phyloP scores from a whole-genome alignment of 2,888 invertebrate species.

The Ptychoptera contaminata region DNA sequence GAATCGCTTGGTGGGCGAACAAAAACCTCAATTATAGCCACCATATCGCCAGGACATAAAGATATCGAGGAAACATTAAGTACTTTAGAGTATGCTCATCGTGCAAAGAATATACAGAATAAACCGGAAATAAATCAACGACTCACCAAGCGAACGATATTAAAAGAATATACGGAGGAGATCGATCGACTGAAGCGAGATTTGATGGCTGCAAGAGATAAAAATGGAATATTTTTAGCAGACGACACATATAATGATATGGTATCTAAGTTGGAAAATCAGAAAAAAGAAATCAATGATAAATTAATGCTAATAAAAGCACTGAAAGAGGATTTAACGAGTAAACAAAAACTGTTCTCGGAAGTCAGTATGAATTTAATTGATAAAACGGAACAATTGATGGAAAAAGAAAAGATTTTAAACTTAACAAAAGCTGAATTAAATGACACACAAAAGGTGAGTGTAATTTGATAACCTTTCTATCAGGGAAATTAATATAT shows the following conservation, averaged over 20 bases:
- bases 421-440: slow-evolving; percentile 32
- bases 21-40: slow-evolving; percentile 95
- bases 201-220: slow-evolving; percentile 69
- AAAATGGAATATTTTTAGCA: slow-evolving; percentile 74
- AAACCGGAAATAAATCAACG: slow-evolving; percentile 90
- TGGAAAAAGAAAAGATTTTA: slow-evolving; percentile 35
- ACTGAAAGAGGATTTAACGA: slow-evolving; percentile 48
- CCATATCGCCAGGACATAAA: slow-evolving; percentile 75
- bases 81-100: slow-evolving; percentile 86
- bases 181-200: slow-evolving; percentile 79
- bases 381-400: slow-evolving; percentile 33
- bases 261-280: slow-evolving; percentile 45
- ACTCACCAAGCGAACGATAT: slow-evolving; percentile 62
- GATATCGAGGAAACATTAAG: slow-evolving; percentile 88
- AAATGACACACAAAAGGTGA: slow-evolving; percentile 23
- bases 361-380: slow-evolving; percentile 33
- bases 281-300: slow-evolving; percentile 51
- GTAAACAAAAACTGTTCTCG: slow-evolving; percentile 38
- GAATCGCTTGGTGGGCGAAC: slow-evolving; percentile 94
- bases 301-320: slow-evolving; percentile 48
- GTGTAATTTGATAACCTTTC: slow-evolving; percentile 11
- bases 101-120: slow-evolving; percentile 83
- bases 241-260: slow-evolving; percentile 67
- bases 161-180: slow-evolving; percentile 77
- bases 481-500: background rate